Evolutionary conservation across 1,140 invertebrate species (phyloP), one percentile per base, ranked within the genome.

Genomic region (Glossosoma conforme): DNA sequence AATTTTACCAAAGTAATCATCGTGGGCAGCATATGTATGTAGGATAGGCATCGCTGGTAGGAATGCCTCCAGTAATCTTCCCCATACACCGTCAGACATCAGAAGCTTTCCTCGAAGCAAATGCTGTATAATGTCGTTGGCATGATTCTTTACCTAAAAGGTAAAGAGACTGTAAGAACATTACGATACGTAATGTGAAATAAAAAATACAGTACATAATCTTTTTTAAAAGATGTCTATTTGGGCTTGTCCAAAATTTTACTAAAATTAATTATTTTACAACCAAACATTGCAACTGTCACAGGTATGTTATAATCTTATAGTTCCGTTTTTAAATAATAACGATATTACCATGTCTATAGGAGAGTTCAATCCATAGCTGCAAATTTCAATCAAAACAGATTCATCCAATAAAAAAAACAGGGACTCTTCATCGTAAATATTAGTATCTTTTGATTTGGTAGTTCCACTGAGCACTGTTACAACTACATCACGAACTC

Each of bases 331-430:
- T 36, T 17, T 45, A 2, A 19, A 35, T 28, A 10, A 18, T 15
- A 6, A 38, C 15, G 11, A n/a, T n/a, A n/a, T n/a, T 38, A 38
- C 36, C 14, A 10, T 9, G 15, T 38, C 22, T 14, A 30, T 20
- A 20, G 72, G 66, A 25, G 71, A 74, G 8, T 65, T 74, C 5
- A 79, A 54, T 36, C 82, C 82, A 58, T 81, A 74, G 60, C 74
- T 76, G 53, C 80, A 76, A 43, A 85, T 80, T 67, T 84, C 80
- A n/a, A 68, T 78, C 14, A 85, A 59, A 25, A 84, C 66, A 42
- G 64, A 65, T 1, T 74, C 61, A 51, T 79, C 68, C 32, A 78
- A 69, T 17, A 84, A 59, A 62, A 84, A 78, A 19, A 60, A 63
- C 1, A 74, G 51, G 52, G 63, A 63, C 48, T 63, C 65, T 49